Percentiles rank a stretch among this genome's conserved stretches.
phyloP scores from a whole-genome alignment of 2,888 invertebrate species.

The Dromius quadrimaculatus region DNA sequence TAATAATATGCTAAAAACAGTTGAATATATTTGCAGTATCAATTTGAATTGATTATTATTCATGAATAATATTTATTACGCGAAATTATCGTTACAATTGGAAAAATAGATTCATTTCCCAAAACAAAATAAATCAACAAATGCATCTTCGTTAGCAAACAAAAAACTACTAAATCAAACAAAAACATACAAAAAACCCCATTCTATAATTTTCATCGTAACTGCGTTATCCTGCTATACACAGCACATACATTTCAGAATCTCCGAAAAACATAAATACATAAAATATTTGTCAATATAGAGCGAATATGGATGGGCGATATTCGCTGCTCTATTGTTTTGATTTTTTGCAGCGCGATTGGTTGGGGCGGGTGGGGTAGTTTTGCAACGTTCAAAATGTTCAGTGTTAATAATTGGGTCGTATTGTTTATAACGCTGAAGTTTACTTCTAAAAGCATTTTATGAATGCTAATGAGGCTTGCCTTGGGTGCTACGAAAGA shows the following conservation, averaged over 20 bases:
- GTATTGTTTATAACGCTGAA: slow-evolving; percentile 27
- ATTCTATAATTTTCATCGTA: slow-evolving; percentile 24
- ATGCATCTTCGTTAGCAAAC: slow-evolving; percentile 1
- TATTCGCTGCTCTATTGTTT: neutral
- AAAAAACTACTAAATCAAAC: slow-evolving; percentile 19
- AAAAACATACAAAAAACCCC: slow-evolving; percentile 26
- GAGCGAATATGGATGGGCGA: slow-evolving; percentile 27
- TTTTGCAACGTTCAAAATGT: neutral
- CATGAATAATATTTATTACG: too few relatives aligned
- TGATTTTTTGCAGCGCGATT: slow-evolving; percentile 18
- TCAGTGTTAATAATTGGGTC: slow-evolving; percentile 22
- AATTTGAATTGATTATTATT: too few relatives aligned
- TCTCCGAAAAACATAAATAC: slow-evolving; percentile 25
- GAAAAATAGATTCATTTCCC: neutral
- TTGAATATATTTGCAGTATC: too few relatives aligned
- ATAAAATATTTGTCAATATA: slow-evolving; percentile 47
- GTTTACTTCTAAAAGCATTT: slow-evolving; percentile 28
- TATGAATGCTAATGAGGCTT: slow-evolving; percentile 38
- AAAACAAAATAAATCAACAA: neutral
- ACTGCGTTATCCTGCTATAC: slow-evolving; percentile 16
- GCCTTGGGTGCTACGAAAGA: neutral
- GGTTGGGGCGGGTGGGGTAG: neutral
- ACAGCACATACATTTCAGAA: slow-evolving; percentile 23
- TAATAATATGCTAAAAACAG: too few relatives aligned
- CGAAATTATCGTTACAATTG: too few relatives aligned